phyloP scores from a whole-genome alignment of 2,888 invertebrate species.

The Sesia apiformis region DNA sequence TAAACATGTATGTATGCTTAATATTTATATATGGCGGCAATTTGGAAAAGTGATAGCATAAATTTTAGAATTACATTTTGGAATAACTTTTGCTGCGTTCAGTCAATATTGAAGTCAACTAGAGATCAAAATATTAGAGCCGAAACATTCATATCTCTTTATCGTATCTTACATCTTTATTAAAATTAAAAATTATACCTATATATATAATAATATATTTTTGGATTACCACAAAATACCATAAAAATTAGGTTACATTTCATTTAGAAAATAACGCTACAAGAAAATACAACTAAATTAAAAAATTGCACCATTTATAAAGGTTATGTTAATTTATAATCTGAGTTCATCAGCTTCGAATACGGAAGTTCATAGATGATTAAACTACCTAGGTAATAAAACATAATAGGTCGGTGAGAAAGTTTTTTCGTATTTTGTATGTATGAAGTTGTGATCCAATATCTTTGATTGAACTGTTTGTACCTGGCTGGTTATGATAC shows the following conservation, averaged over 20 bases:
- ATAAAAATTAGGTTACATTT: too few relatives aligned
- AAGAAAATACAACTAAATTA: slow-evolving; percentile 3
- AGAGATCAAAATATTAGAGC: slow-evolving; percentile 14
- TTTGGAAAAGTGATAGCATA: too few relatives aligned
- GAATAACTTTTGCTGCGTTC: background rate
- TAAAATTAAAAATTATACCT: slow-evolving; percentile 1
- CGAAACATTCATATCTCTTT: slow-evolving; percentile 1
- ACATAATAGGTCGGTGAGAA: too few relatives aligned
- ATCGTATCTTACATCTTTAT: background rate
- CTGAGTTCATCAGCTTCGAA: background rate
- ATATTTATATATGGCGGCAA: background rate
- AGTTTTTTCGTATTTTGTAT: too few relatives aligned
- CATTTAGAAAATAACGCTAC: too few relatives aligned
- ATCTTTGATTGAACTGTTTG: too few relatives aligned
- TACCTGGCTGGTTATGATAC: too few relatives aligned
- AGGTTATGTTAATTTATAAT: slow-evolving; percentile 9
- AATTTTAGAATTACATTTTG: background rate
- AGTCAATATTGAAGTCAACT: background rate
- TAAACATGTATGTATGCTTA: background rate
- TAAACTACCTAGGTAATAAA: too few relatives aligned
- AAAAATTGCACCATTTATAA: slow-evolving; percentile 17
- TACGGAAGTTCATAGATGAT: too few relatives aligned
- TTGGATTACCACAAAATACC: too few relatives aligned
- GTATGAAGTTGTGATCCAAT: too few relatives aligned
- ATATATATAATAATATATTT: too few relatives aligned